Evolutionary conservation across 1,140 invertebrate genomes (phyloP), one percentile per base, ranked within the genome.

Genomic region (Drosophila baimaii): DNA sequence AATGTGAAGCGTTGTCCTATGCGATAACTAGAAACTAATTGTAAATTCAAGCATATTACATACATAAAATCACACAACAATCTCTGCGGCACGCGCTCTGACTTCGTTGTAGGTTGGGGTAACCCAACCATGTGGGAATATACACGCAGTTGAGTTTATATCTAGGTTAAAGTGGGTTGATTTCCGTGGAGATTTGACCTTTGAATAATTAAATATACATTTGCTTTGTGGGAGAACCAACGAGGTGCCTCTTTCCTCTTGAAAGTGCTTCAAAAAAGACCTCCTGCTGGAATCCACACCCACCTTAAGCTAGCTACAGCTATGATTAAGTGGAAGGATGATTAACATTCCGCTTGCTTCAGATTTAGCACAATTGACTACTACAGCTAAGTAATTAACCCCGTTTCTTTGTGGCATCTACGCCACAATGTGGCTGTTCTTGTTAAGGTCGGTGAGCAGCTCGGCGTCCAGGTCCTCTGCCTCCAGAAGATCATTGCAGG

Each of bases 401-500:
- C 79, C 31, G 65, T 77, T 81, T 74, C 21, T 35, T n/a, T 43
- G 25, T 44, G 21, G 46, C 33, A 65, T 68, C 71, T 92, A 92
- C 83, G 91, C 91, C 77, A 92, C 81, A 70, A 91, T 86, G 74
- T 92, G 90, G 73, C 91, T 92, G 82, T 92, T 92, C 52, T 92
- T 92, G 72, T 92, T 91, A 31, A 92, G 73, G 89, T 92, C 91
- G 46, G 91, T 92, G 58, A 92, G 77, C 68, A 92, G 74, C 49
- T 92, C 83, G 10, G 77, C 81, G 58, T 83, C 77, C 37, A 91
- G 68, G 72, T 92, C 91, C 35, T 92, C 91, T 1, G 83, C 77
- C 31, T 92, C 91, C 5, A 92, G 69, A n/a, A 92, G 62, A 61
- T 92, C 84, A 15, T 68, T 81, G 49, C 81, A 82, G 21, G 68